Evolutionary conservation across 2,113 vertebrate genomes (phyloP), one percentile per base, ranked within the genome.

Genomic region (Nematolebias whitei): DNA sequence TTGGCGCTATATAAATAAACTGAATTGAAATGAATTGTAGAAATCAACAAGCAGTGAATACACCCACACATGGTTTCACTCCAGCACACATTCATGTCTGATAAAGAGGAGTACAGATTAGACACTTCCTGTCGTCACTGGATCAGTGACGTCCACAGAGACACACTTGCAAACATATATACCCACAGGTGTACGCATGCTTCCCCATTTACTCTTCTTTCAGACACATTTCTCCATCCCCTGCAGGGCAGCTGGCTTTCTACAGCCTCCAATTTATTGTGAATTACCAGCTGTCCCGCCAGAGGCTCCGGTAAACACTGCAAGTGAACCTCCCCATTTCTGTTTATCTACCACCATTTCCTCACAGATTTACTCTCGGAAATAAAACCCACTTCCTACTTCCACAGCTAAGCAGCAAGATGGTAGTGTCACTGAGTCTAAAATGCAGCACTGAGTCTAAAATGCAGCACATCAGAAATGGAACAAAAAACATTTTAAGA

Each of bases 271-370:
- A 82, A 84, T 89, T 83, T 87, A 84, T 71, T 74, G 79, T 65
- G 73, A 79, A 84, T 87, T 83, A 87, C 78, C 72, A 78, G 74
- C 71, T 74, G 71, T 77, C 81, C 79, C 23, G 20, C 70, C 74
- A 66, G 81, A 43, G 19, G 48, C 61, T 66, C 41, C 6, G 20
- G 39, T 63, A 32, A 72, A 76, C 71, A 58, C 70, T 11, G 20
- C 32, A 55, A 72, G 49, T 54, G 64, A 82, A 80, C 56, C 63
- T 79, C 71, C 77, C 60, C 35, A 53, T 52, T 67, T 72, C 58
- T 49, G 63, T 86, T 74, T 77, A 87, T 79, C 85, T 84, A 80
- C 53, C 60, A 62, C 43, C 32, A 78, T 54, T 78, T 86, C 58
- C 69, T 72, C 58, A 19, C 24, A 63, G 48, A 84, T 76, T 75